These are phyloP conservation scores for Lordiphosa andalusiaca DNA, from an alignment of 2,888 invertebrate genomes.

Conservation along the genomic window DNA sequence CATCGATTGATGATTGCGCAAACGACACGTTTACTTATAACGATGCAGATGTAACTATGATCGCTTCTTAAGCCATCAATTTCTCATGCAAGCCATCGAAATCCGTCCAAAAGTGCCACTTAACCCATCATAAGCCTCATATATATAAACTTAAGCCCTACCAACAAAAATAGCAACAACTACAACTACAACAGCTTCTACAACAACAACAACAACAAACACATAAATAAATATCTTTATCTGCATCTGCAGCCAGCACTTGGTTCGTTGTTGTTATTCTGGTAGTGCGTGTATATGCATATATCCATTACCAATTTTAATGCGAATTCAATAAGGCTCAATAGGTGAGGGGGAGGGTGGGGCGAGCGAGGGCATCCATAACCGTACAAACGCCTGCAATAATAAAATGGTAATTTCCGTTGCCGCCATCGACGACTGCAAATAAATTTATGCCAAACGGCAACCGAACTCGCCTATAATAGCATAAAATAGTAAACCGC, in stretches of 20 bases:
- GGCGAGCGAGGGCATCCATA: constrained; percentile 1
- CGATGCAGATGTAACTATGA: constrained; percentile 9
- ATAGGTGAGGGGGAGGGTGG: constrained; percentile 18
- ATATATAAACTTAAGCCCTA: constrained; percentile 32
- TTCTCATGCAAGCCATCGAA: constrained; percentile 11
- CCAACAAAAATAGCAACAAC: constrained; percentile 21
- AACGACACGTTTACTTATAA: neutral
- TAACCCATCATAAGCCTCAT: constrained; percentile 36
- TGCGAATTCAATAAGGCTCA: constrained; percentile 62
- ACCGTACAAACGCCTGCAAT: constrained; percentile 47
- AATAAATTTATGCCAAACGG: constrained; percentile 66
- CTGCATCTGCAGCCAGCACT: constrained; percentile 12
- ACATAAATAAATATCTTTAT: constrained; percentile 46
- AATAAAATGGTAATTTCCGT: constrained; percentile 74
- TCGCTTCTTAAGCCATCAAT: neutral
- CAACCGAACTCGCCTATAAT: constrained; percentile 53
- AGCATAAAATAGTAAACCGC: constrained; percentile 58
- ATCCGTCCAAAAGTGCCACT: constrained; percentile 36
- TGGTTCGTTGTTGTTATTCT: constrained; percentile 11
- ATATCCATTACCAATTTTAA: constrained; percentile 68
- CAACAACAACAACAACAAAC: constrained; percentile 22
- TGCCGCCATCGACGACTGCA: constrained; percentile 38
- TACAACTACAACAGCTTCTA: no score
- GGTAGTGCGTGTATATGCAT: constrained; percentile 47
- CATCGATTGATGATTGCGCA: neutral